These are phyloP conservation scores for Leptogaster cylindrica DNA, from an alignment of 2,888 invertebrate species.

Conservation along the genomic window DNA sequence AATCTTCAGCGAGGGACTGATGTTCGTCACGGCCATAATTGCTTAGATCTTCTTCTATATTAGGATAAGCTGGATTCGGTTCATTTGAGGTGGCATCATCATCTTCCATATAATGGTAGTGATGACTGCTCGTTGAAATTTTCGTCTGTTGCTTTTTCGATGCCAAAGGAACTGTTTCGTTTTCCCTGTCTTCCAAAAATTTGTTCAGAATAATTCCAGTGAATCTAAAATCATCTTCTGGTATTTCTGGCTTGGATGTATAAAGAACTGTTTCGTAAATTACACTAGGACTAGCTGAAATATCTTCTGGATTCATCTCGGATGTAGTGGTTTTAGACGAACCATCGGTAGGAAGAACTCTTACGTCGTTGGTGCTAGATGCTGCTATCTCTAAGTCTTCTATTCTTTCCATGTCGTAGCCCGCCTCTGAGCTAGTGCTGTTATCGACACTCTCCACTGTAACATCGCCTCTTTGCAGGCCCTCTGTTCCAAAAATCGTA, in stretches of 20 bases:
- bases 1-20: constrained; percentile 54
- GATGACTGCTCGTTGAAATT: constrained; percentile 33
- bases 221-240: background rate
- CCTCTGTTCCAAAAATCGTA: constrained; percentile 63
- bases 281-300: too few species aligned
- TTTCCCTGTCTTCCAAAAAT: constrained; percentile 17
- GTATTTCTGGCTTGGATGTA: constrained; percentile 4
- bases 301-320: constrained; percentile 1
- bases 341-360: background rate
- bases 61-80: constrained; percentile 65
- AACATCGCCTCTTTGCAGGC: constrained; percentile 59
- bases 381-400: constrained; percentile 55
- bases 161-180: background rate
- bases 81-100: constrained; percentile 54
- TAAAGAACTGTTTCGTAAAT: constrained; percentile 35
- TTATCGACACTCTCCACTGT: constrained; percentile 23
- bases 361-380: constrained; percentile 54
- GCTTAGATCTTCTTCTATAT: constrained; percentile 64
- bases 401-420: constrained; percentile 1
- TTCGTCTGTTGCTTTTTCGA: too few species aligned
- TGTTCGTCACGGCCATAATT: constrained; percentile 50
- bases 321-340: background rate
- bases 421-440: constrained; percentile 23
- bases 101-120: constrained; percentile 51
- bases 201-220: constrained; percentile 30